Percentiles rank a stretch among this genome's conserved stretches.
Evolutionary conservation across 1,140 invertebrate species (phyloP).

Genomic region (Trachymyrmex septentrionalis): DNA sequence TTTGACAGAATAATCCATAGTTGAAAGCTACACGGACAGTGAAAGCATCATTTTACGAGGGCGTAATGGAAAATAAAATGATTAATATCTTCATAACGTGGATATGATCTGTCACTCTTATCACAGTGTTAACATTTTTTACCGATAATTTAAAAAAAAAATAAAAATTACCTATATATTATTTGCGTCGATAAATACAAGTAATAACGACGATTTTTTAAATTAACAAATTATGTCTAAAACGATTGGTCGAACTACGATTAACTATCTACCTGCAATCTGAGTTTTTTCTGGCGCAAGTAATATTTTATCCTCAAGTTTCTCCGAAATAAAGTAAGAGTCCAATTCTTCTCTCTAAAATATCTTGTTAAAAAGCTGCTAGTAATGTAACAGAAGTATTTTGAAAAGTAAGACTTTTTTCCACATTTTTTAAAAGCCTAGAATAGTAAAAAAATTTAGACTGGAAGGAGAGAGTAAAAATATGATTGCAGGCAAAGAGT

Average conservation of each 20-base stretch:
- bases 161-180: neutral
- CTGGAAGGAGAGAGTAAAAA: too few species aligned
- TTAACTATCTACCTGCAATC: too few species aligned
- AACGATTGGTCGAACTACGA: neutral
- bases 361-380: too few species aligned
- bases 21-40: neutral
- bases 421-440: too few species aligned
- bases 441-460: too few species aligned
- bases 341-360: too few species aligned
- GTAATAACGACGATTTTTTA: neutral
- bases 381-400: too few species aligned
- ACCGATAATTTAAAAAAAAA: neutral
- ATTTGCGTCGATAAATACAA: neutral
- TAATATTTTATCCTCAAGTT: too few species aligned
- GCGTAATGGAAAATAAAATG: neutral
- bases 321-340: too few species aligned
- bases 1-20: slow-evolving; percentile 28
- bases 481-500: neutral
- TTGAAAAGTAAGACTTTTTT: too few species aligned
- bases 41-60: slow-evolving; percentile 9
- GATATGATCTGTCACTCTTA: neutral
- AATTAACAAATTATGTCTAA: neutral
- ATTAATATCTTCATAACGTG: neutral
- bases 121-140: neutral
- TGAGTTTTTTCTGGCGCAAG: too few species aligned